phyloP scores from a whole-genome alignment of 2,113 vertebrate genomes.

The Campylorhamphus procurvoides region DNA sequence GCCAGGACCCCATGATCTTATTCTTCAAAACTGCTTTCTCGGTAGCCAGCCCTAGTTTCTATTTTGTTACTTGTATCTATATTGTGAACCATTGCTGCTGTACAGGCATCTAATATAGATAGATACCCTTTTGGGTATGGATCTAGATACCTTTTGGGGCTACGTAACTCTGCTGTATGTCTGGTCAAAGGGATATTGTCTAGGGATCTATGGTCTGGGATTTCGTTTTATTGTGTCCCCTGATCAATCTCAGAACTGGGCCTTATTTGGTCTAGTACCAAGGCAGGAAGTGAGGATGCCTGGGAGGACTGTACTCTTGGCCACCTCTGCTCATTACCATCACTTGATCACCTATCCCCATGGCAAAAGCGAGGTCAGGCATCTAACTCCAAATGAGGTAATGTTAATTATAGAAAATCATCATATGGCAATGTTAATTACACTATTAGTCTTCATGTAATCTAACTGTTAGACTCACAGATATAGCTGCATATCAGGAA shows the following conservation, averaged over 20 bases:
- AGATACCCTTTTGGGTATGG: not conserved
- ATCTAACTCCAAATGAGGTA: not conserved
- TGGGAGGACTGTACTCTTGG: not conserved
- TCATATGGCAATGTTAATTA: not conserved
- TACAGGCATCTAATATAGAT: not conserved
- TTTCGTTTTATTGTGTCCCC: not conserved
- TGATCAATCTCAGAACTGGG: not conserved
- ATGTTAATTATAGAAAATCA: not conserved
- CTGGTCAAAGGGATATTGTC: not conserved
- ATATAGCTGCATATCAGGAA: not conserved
- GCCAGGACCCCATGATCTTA: not conserved
- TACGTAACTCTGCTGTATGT: not conserved
- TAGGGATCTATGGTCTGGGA: not conserved
- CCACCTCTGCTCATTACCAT: not conserved
- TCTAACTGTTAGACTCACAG: not conserved
- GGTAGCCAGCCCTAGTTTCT: not conserved
- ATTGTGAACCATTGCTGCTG: not conserved
- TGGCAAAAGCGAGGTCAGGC: not conserved
- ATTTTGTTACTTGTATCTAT: not conserved
- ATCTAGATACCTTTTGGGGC: not conserved
- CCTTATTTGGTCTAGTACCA: not conserved
- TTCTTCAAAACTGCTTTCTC: not conserved
- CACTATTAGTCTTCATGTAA: not conserved
- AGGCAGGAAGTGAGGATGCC: not conserved
- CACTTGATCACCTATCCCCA: not conserved